Base-by-base conservation (phyloP, 2,113 vertebrate species). In the Corythoichthys haematopterus region DNA sequence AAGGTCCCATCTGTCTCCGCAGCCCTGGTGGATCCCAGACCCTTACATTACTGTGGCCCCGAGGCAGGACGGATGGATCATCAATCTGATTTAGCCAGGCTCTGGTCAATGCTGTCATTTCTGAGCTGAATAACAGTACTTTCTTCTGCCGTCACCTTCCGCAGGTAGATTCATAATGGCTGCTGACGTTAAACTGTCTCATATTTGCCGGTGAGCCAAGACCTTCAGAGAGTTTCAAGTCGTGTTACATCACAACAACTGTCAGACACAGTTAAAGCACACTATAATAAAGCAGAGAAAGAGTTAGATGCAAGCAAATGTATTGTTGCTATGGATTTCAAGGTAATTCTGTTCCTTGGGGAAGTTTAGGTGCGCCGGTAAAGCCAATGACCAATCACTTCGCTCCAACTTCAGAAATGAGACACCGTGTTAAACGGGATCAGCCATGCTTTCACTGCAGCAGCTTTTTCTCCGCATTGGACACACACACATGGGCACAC, bases 1-100 rank as follows among this genome's bases (percentile, higher is more conserved):
- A 83, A 87, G 82, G 81, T 82, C 88, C 82, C 87, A 89, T 90
- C 85, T 89, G 88, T 89, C 87, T 89, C 77, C 43, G 63, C 72
- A 80, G 80, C 88, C 81, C 81, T 74, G 35, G 74, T 85, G 78
- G 74, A 87, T 84, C 85, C 81, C 76, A 65, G 77, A 71, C 78
- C 80, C 84, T 78, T 73, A 81, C 83, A 86, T 87, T 88, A 82
- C 84, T 64, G 58, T 76, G 85, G 84, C 82, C 84, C 83, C 70
- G 51, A 85, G 87, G 79, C 82, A 80, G 65, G 47, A 74, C 83
- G 72, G 85, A 88, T 87, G 82, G 83, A 83, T 87, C 88, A 89
- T 89, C 86, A 88, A 87, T 90, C 88, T 86, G 87, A 83, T 86
- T 88, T 88, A 88, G 77, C 71, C 64, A 78, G 78, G 71, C 74